A percentile compares a stretch with the other conserved stretches of the same genome.
Evolutionary conservation across 1,140 invertebrate genomes (phyloP).

Genomic region (Pseudomyrmex gracilis): DNA sequence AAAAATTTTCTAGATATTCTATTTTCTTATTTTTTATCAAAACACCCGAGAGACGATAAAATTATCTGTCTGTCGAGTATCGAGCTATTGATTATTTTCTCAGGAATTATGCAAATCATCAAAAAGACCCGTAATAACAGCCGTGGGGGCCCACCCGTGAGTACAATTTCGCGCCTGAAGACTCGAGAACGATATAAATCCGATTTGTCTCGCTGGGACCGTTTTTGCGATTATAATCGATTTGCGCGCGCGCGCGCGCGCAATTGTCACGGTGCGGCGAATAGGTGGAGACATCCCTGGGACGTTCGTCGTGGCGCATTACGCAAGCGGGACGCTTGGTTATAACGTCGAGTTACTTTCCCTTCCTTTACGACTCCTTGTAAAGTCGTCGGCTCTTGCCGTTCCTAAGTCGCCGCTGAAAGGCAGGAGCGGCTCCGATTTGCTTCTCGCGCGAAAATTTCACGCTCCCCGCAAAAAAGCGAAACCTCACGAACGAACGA

Average conservation of each 20-base stretch:
- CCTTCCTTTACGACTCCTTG: conserved; percentile 82
- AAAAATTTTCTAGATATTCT: not conserved
- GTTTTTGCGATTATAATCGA: conserved; percentile 39
- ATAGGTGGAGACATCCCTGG: conserved; percentile 76
- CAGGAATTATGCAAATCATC: conserved; percentile 47
- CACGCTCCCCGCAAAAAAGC: conserved; percentile 31
- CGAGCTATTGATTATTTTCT: not conserved
- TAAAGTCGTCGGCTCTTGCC: conserved; percentile 45
- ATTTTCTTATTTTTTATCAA: not conserved
- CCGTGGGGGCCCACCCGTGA: not conserved
- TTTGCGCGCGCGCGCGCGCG: conserved; percentile 32
- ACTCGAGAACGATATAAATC: conserved; percentile 25
- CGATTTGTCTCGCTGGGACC: conserved; percentile 9
- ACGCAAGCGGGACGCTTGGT: conserved; percentile 78
- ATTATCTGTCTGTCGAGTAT: not conserved
- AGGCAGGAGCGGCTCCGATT: conserved; percentile 42
- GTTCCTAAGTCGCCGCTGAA: conserved; percentile 20
- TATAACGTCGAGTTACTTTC: conserved; percentile 80
- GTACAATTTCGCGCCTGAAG: conserved; percentile 4
- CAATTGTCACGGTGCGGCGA: conserved; percentile 10
- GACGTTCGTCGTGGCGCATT: conserved; percentile 66
- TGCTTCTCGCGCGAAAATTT: conserved; percentile 27
- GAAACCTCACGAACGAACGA: not conserved
- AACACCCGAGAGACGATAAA: not conserved
- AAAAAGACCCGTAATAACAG: conserved; percentile 8